A percentile compares a stretch with the other conserved stretches of the same genome.
phyloP scores from a whole-genome alignment of 2,797 vertebrate genomes.

The Eidolon dupreanum region DNA sequence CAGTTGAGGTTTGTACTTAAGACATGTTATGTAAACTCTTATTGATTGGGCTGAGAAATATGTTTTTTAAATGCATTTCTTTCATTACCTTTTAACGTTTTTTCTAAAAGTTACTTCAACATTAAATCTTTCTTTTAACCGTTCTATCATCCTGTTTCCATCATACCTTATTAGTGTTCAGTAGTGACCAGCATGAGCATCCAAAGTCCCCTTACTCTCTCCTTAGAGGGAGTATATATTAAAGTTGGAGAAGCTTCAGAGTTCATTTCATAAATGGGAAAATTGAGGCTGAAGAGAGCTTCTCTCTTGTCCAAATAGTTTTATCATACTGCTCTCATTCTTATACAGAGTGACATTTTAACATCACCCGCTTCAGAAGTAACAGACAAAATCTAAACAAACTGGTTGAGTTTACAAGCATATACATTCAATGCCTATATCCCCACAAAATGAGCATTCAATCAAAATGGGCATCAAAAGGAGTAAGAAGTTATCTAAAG shows the following conservation, averaged over 20 bases:
- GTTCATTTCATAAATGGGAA: not conserved
- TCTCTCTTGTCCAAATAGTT: not conserved
- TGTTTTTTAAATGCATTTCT: not conserved
- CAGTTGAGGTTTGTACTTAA: not conserved
- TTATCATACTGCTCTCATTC: not conserved
- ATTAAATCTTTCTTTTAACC: constrained; percentile 43
- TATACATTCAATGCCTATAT: not conserved
- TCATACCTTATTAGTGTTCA: not conserved
- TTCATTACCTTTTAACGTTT: constrained; percentile 30
- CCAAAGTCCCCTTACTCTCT: not conserved
- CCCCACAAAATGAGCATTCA: not conserved
- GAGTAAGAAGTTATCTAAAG: not conserved
- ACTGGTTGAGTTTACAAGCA: not conserved
- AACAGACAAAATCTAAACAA: not conserved
- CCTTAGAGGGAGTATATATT: not conserved
- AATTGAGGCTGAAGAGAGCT: not conserved
- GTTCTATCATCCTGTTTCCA: not conserved
- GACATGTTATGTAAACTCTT: not conserved
- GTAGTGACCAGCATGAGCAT: not conserved
- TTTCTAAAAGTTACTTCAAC: constrained; percentile 29
- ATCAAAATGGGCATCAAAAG: not conserved
- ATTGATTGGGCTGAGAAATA: not conserved
- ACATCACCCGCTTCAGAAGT: not conserved
- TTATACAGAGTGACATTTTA: not conserved
- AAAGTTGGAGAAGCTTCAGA: not conserved